phyloP scores from a whole-genome alignment of 1,140 invertebrate species.

The Philotrypesis tridentata region DNA sequence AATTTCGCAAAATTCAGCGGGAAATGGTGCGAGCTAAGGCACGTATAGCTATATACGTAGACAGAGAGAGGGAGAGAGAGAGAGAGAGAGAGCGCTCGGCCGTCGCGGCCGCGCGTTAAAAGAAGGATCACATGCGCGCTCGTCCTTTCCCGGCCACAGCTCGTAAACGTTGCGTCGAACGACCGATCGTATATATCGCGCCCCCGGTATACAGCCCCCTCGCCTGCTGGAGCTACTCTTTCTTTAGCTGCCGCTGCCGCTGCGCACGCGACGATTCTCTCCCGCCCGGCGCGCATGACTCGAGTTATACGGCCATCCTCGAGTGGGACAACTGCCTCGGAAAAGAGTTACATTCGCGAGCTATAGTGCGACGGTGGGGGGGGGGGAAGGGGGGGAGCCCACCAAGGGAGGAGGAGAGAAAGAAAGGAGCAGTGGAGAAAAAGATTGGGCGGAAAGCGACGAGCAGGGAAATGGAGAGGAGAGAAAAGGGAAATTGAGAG shows the following conservation, averaged over 20 bases:
- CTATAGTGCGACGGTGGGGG: background rate
- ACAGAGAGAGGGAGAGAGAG: too few relatives aligned
- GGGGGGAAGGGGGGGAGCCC: background rate
- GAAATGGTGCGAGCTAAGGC: background rate
- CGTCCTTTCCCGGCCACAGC: background rate
- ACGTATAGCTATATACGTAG: background rate
- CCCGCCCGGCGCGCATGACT: constrained; percentile 15
- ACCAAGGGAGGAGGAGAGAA: background rate
- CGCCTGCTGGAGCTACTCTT: background rate
- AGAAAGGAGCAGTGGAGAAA: background rate
- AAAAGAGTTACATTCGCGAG: background rate
- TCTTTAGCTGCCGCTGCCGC: background rate
- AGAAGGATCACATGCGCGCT: constrained; percentile 11
- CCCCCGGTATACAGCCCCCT: background rate
- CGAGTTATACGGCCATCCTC: constrained; percentile 30
- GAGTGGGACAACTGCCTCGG: constrained; percentile 12
- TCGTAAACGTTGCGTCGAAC: constrained; percentile 35
- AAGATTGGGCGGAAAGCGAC: background rate
- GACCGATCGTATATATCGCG: constrained; percentile 29
- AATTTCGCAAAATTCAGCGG: constrained; percentile 4
- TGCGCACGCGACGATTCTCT: constrained; percentile 20
- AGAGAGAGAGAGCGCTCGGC: too few relatives aligned
- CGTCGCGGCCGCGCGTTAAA: constrained; percentile 25
- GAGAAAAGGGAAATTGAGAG: constrained; percentile 35
- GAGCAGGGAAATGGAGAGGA: constrained; percentile 27